phyloP scores from a whole-genome alignment of 2,797 vertebrate genomes.

The Chromis chromis region DNA sequence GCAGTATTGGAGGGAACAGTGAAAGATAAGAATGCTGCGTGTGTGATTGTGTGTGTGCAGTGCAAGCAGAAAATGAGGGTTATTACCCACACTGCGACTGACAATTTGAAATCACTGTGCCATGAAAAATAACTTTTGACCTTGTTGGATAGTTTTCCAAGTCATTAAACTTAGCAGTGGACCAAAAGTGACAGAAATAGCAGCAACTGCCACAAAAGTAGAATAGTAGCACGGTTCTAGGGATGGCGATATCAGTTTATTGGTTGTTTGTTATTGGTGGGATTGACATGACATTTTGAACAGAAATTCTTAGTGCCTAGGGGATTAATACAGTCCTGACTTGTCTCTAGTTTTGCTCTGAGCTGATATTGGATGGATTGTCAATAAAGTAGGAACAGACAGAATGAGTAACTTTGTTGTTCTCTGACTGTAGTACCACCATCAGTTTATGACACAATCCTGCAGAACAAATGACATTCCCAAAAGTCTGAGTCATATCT shows the following conservation, averaged over 20 bases:
- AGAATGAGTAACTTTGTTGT: too few relatives aligned
- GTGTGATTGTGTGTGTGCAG: slow-evolving; percentile 9
- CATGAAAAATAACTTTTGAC: slow-evolving; percentile 9
- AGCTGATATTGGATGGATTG: too few relatives aligned
- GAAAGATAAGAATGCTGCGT: neutral
- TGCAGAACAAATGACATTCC: too few relatives aligned
- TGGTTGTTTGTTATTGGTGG: neutral
- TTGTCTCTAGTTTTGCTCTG: neutral
- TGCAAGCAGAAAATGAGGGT: slow-evolving; percentile 12
- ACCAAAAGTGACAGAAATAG: neutral
- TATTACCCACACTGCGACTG: neutral
- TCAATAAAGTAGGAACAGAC: neutral
- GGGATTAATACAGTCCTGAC: neutral
- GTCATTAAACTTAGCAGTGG: neutral
- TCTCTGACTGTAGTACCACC: too few relatives aligned
- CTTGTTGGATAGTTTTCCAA: neutral
- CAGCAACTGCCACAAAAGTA: neutral
- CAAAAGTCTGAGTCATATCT: too few relatives aligned
- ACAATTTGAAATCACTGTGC: slow-evolving; percentile 20
- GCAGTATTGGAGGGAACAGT: slow-evolving; percentile 20
- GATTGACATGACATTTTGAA: neutral
- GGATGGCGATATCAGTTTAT: neutral
- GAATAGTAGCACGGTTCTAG: neutral
- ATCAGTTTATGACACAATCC: too few relatives aligned
- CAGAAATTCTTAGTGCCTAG: neutral